These are phyloP conservation scores for Lipotes vexillifer DNA, from an alignment of 2,113 vertebrate genomes.

Conservation along the genomic window DNA sequence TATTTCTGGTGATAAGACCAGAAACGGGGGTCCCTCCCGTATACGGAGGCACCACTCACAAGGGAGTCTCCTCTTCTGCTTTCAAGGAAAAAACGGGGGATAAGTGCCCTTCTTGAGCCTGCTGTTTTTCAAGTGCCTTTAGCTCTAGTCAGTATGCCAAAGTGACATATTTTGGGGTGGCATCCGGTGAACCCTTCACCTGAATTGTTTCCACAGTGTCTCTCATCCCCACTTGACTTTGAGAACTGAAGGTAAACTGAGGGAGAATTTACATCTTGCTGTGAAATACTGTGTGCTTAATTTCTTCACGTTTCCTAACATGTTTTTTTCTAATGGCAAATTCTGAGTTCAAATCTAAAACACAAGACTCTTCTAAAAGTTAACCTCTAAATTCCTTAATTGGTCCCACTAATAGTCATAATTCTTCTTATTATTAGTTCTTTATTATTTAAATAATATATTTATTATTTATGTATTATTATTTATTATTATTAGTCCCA, in stretches of 20 bases:
- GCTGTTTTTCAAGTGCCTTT: neutral
- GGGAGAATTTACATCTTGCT: neutral
- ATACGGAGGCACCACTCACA: neutral
- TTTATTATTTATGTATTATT: too few species aligned
- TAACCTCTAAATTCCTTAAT: neutral
- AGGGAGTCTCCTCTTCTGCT: neutral
- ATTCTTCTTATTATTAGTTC: neutral
- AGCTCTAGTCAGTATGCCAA: neutral
- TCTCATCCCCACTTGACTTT: neutral
- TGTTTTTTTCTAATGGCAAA: neutral
- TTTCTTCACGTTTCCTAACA: neutral
- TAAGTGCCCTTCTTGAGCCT: neutral
- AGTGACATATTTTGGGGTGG: neutral
- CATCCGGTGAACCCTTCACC: neutral
- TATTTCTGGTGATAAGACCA: neutral
- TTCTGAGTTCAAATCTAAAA: neutral
- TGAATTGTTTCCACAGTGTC: neutral
- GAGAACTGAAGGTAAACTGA: neutral
- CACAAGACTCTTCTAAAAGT: neutral
- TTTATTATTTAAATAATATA: too few species aligned
- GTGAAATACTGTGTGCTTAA: neutral
- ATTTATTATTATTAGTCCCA: too few species aligned
- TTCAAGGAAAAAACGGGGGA: neutral
- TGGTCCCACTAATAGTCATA: neutral
- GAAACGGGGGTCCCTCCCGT: too few species aligned